Conservation (phyloP, 2,888 invertebrate genomes). For the Leptodirus hochenwartii region DNA sequence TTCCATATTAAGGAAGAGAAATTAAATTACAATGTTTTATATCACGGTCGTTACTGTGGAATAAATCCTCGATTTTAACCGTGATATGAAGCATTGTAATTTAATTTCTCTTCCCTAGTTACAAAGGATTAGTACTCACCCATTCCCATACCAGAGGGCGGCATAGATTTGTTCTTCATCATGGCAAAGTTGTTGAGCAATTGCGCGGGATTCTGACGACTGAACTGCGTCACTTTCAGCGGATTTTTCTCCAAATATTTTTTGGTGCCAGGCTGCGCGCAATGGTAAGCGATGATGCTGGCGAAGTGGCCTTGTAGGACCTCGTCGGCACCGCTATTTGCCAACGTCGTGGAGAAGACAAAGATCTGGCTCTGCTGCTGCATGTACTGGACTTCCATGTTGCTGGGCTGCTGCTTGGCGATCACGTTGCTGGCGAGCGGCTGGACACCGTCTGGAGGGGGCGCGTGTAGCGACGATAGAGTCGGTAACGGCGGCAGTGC, state of each 20-base stretch:
- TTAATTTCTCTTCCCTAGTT: no score
- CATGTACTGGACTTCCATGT: conserved; percentile 74
- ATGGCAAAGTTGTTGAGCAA: conserved; percentile 63
- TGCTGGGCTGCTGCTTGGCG: conserved; percentile 60
- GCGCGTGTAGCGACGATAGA: conserved; percentile 20
- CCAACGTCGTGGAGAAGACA: conserved; percentile 87
- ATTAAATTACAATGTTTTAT: no score
- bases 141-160: no score
- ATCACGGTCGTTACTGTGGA: no score
- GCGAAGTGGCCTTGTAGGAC: conserved; percentile 78
- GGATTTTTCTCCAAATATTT: conserved; percentile 91
- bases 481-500: conserved; percentile 19
- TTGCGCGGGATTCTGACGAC: conserved; percentile 64
- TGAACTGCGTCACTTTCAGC: conserved; percentile 72
- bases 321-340: conserved; percentile 88
- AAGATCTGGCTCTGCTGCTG: conserved; percentile 97
- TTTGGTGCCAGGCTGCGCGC: conserved; percentile 88
- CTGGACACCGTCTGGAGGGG: conserved; percentile 45
- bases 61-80: no score
- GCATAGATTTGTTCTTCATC: conserved; percentile 57
- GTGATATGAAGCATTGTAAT: no score
- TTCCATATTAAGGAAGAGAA: no score
- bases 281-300: conserved; percentile 87
- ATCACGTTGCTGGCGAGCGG: conserved; percentile 61
- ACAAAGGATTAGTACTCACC: no score